These are phyloP conservation scores for Carcina quercana DNA, from an alignment of 2,888 invertebrate species.

Conservation along the genomic window DNA sequence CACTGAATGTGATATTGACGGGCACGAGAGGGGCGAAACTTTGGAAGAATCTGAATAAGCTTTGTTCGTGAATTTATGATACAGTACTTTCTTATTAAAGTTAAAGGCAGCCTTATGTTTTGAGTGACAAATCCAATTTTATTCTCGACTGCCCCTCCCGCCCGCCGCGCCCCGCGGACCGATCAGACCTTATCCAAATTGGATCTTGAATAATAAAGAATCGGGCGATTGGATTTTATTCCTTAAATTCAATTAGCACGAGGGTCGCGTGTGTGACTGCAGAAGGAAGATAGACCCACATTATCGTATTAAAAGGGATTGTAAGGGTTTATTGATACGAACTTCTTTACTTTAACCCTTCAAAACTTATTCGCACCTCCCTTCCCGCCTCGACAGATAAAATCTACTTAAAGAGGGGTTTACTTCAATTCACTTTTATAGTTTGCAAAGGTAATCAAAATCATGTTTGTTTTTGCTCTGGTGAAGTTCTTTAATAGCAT, in stretches of 20 bases:
- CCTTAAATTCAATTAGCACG: constrained; percentile 76
- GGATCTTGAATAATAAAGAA: constrained; percentile 77
- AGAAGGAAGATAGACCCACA: constrained; percentile 70
- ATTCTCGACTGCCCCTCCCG: constrained; percentile 66
- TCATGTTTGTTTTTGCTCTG: too few species aligned
- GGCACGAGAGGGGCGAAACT: constrained; percentile 1
- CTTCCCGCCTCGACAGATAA: too few species aligned
- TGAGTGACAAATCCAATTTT: constrained; percentile 75
- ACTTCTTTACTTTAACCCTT: constrained; percentile 10
- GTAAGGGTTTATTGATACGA: constrained; percentile 46
- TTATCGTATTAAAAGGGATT: constrained; percentile 68
- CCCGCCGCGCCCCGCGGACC: constrained; percentile 54
- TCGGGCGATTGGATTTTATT: constrained; percentile 76
- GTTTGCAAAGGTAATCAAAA: too few species aligned
- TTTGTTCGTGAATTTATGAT: constrained; percentile 16
- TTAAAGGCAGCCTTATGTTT: constrained; percentile 68
- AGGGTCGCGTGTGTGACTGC: constrained; percentile 72
- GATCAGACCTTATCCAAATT: constrained; percentile 76
- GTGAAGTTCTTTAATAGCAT: too few species aligned
- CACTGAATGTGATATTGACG: constrained; percentile 2
- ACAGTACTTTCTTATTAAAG: constrained; percentile 33
- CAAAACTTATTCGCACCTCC: too few species aligned
- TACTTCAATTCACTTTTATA: too few species aligned
- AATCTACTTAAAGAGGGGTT: too few species aligned
- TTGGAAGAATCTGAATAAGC: constrained; percentile 10